These are phyloP conservation scores for Trichopoda pennipes DNA, from an alignment of 2,888 invertebrate genomes.

Conservation along the genomic window DNA sequence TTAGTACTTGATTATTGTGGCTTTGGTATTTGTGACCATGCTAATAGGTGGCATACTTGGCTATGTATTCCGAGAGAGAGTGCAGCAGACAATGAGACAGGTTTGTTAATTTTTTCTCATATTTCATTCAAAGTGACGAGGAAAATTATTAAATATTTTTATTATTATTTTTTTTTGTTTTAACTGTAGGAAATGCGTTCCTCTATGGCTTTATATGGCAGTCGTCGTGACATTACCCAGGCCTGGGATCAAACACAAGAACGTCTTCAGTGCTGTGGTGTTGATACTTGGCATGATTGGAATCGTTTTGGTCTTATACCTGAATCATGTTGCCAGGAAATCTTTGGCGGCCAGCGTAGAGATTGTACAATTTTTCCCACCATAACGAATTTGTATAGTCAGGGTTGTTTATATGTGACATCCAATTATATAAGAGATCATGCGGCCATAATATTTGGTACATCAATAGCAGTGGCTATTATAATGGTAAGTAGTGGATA, in stretches of 20 bases:
- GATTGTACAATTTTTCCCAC: conserved; percentile 79
- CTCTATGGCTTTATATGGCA: conserved; percentile 88
- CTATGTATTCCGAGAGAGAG: conserved; percentile 93
- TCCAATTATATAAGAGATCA: conserved; percentile 88
- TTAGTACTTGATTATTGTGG: conserved; percentile 93
- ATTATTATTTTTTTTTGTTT: neutral
- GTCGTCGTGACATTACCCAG: conserved; percentile 85
- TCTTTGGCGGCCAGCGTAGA: conserved; percentile 81
- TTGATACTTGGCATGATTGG: conserved; percentile 89
- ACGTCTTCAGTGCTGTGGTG: conserved; percentile 92
- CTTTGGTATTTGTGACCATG: conserved; percentile 94
- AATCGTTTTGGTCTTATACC: conserved; percentile 87
- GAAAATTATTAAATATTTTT: neutral
- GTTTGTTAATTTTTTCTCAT: conserved; percentile 66
- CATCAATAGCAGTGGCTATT: conserved; percentile 91
- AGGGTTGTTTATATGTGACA: conserved; percentile 89
- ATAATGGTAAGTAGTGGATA: conserved; percentile 85
- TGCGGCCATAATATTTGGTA: conserved; percentile 89
- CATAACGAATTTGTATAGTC: conserved; percentile 82
- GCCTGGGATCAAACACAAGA: conserved; percentile 95
- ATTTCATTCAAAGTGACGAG: too few relatives aligned
- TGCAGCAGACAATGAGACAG: conserved; percentile 87
- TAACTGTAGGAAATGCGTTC: conserved; percentile 85
- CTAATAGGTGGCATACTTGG: conserved; percentile 94
- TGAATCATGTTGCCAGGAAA: conserved; percentile 88